Conservation (phyloP, 2,113 vertebrate species). For the Corvus moneduloides region DNA sequence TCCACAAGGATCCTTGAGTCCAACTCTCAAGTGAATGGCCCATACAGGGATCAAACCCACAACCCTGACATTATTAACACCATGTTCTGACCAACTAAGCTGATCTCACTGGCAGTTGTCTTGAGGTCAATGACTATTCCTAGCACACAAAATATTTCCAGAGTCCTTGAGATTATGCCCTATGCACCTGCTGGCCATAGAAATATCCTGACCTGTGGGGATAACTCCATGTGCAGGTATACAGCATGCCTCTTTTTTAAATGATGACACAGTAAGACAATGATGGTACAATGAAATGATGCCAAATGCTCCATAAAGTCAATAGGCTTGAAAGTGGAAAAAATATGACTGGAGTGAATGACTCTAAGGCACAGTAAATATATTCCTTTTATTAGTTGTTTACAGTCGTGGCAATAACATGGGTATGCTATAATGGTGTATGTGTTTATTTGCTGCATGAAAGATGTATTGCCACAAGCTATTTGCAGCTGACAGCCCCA, state of each 20-base stretch:
- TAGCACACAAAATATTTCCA: background rate
- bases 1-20: background rate
- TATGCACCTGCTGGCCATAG: background rate
- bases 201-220: background rate
- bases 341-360: constrained; percentile 11
- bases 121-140: background rate
- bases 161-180: background rate
- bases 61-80: background rate
- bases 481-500: constrained; percentile 40
- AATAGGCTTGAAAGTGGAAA: constrained; percentile 28
- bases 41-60: background rate
- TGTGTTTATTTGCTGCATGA: constrained; percentile 40
- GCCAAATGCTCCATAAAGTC: constrained; percentile 17
- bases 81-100: background rate
- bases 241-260: background rate
- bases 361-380: constrained; percentile 53
- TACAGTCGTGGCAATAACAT: constrained; percentile 51
- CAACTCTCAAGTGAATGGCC: background rate
- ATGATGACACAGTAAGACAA: background rate
- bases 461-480: constrained; percentile 55
- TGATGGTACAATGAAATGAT: background rate
- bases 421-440: background rate
- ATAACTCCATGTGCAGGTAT: background rate
- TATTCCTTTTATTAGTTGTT: constrained; percentile 56
- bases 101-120: background rate